phyloP scores from a whole-genome alignment of 2,797 vertebrate species.

The Crypturellus tataupa region DNA sequence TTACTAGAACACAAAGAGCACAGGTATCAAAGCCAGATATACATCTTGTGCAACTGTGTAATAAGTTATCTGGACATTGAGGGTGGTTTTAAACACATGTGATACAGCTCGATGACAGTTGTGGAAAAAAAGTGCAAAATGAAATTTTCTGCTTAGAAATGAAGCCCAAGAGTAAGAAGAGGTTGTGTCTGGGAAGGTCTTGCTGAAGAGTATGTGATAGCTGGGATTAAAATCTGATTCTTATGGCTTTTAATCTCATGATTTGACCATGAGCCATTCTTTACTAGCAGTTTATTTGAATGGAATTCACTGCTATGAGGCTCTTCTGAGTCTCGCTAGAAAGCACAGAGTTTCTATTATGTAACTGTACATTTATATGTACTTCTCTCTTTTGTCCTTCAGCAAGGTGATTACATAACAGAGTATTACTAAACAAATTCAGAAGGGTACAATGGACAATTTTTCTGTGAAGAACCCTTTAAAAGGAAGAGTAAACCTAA shows the following conservation, averaged over 20 bases:
- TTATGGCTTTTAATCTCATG: not conserved
- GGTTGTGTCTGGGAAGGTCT: not conserved
- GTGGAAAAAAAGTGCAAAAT: not conserved
- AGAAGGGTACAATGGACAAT: not conserved
- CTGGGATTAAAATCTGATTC: not conserved
- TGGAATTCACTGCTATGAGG: slow-evolving; percentile 28
- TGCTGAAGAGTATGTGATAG: not conserved
- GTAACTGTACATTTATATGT: not conserved
- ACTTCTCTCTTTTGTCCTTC: slow-evolving; percentile 44
- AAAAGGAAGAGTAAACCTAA: not conserved
- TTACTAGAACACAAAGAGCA: slow-evolving; percentile 98
- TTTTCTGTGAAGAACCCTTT: not conserved
- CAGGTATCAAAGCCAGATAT: slow-evolving; percentile 83
- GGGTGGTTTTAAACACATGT: not conserved
- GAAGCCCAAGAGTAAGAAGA: not conserved
- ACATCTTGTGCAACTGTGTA: not conserved
- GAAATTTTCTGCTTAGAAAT: not conserved
- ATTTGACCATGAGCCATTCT: not conserved
- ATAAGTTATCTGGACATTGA: not conserved
- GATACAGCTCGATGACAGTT: not conserved
- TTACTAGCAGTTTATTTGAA: not conserved
- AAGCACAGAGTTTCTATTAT: slow-evolving; percentile 24
- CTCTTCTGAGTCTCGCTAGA: slow-evolving; percentile 5
- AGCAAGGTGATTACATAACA: slow-evolving; percentile 28
- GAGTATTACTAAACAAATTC: not conserved